Evolutionary conservation across 2,888 invertebrate genomes (phyloP).

Genomic region (Drosophila atripex): DNA sequence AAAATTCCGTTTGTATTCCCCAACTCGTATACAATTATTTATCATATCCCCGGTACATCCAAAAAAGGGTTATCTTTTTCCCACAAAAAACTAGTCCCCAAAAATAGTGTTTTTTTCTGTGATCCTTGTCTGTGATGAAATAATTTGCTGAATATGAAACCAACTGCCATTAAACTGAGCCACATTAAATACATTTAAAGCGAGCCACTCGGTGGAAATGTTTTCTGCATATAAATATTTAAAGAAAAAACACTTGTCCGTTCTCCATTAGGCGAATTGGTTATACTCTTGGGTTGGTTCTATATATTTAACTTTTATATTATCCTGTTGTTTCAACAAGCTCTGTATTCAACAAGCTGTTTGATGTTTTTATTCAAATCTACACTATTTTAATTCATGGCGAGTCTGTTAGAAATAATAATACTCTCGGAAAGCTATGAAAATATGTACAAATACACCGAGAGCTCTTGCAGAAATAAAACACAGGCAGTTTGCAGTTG

Average conservation of each 20-base stretch:
- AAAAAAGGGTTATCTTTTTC: not conserved
- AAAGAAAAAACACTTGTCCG: not conserved
- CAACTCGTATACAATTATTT: not conserved
- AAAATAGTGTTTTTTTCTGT: not conserved
- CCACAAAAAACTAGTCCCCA: not conserved
- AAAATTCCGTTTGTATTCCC: constrained; percentile 10
- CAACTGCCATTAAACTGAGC: constrained; percentile 1
- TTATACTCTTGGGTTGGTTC: not conserved
- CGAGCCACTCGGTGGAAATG: not conserved
- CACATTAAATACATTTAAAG: not conserved
- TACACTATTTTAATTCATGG: not conserved
- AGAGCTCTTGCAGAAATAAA: not conserved
- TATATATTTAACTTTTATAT: not conserved
- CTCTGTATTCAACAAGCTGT: not conserved
- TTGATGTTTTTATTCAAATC: not conserved
- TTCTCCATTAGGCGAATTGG: not conserved
- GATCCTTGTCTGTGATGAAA: not conserved
- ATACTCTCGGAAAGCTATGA: not conserved
- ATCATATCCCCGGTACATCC: not conserved
- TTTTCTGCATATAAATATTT: not conserved
- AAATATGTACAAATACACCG: constrained; percentile 4
- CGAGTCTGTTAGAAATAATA: not conserved
- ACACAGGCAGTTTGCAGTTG: not conserved
- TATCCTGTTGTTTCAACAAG: not conserved
- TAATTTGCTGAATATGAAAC: not conserved